phyloP scores from a whole-genome alignment of 2,113 vertebrate species.

The Puma concolor region DNA sequence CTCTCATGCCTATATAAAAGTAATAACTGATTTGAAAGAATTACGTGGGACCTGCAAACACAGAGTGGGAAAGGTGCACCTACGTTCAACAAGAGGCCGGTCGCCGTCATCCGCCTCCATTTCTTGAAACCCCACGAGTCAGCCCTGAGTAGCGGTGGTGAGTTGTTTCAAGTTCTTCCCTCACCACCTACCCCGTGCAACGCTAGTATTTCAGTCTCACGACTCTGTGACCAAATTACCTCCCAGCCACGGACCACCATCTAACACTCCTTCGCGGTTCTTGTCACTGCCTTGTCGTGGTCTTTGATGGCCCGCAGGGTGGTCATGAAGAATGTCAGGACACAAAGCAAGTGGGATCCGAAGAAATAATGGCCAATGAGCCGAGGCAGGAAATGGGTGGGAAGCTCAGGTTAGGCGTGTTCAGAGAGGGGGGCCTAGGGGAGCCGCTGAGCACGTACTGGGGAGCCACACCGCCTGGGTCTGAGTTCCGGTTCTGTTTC shows the following conservation, averaged over 20 bases:
- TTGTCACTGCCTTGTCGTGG: fast-evolving
- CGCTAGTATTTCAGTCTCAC: neutral
- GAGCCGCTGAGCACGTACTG: fast-evolving
- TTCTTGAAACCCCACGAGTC: neutral
- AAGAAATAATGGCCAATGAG: neutral
- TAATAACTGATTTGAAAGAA: neutral
- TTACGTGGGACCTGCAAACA: neutral
- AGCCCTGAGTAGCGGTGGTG: neutral
- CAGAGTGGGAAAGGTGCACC: neutral
- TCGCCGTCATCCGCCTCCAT: neutral
- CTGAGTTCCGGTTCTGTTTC: neutral
- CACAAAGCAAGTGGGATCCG: neutral
- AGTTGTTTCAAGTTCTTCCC: neutral
- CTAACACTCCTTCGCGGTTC: neutral
- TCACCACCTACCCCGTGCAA: neutral
- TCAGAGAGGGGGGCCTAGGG: neutral
- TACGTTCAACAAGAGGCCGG: neutral
- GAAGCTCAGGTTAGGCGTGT: neutral
- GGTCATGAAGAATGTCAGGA: neutral
- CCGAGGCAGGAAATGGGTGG: neutral
- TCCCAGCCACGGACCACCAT: neutral
- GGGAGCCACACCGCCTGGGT: neutral
- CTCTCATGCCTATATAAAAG: neutral
- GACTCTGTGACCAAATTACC: neutral
- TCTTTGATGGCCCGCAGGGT: fast-evolving